Evolutionary conservation across 2,797 vertebrate genomes (phyloP).

Genomic region (Ficedula albicollis): DNA sequence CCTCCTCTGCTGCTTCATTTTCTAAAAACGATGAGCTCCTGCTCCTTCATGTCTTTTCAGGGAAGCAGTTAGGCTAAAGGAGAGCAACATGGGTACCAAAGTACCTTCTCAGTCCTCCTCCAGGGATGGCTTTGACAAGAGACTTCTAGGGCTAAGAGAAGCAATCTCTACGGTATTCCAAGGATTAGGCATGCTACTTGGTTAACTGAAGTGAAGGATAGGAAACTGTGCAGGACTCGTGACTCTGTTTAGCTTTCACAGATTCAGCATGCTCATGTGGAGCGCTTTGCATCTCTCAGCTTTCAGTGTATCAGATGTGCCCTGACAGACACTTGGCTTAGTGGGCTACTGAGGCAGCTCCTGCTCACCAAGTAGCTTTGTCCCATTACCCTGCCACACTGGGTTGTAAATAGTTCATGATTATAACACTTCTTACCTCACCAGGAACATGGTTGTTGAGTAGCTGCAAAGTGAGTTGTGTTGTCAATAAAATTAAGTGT

Average conservation of each 20-base stretch:
- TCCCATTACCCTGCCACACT: not conserved
- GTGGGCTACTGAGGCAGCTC: not conserved
- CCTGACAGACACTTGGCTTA: not conserved
- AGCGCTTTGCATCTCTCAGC: not conserved
- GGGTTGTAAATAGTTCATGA: not conserved
- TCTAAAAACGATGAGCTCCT: not conserved
- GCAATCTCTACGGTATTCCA: not conserved
- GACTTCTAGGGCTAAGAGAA: not conserved
- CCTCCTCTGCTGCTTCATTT: not conserved
- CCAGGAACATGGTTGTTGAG: not conserved
- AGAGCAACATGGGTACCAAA: rapidly evolving
- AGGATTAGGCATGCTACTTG: not conserved
- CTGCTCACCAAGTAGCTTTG: not conserved
- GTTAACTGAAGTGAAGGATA: not conserved
- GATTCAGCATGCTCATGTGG: not conserved
- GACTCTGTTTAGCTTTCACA: not conserved
- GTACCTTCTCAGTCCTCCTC: not conserved
- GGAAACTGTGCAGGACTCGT: not conserved
- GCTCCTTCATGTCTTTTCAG: not conserved
- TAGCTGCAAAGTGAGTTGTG: not conserved
- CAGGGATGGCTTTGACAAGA: not conserved
- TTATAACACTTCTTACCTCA: not conserved
- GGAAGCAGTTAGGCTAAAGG: not conserved
- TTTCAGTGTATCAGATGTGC: not conserved
- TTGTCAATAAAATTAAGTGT: not conserved